Conservation (phyloP, 2,888 invertebrate genomes). For the Athalia rosae region DNA sequence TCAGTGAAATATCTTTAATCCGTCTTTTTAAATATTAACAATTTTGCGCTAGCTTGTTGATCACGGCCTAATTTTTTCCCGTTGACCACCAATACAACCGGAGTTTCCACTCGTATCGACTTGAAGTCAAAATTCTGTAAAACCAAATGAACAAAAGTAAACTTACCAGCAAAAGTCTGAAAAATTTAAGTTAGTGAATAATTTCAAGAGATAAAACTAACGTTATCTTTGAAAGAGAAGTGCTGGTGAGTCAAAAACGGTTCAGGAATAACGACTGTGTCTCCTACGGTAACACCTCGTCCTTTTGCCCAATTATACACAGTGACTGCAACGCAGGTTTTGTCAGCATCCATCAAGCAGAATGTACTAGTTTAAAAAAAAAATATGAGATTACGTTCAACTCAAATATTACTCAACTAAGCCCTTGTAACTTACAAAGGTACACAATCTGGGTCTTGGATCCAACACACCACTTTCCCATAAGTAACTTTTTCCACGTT, state of each 20-base stretch:
- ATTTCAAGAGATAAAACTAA: conserved; percentile 66
- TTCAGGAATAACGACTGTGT: conserved; percentile 88
- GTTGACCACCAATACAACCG: conserved; percentile 84
- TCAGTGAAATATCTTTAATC: conserved; percentile 69
- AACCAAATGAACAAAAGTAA: neutral
- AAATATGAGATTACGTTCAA: conserved; percentile 14
- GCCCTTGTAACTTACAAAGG: conserved; percentile 82
- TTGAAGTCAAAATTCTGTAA: conserved; percentile 83
- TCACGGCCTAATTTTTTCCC: conserved; percentile 82
- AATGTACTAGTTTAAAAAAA: conserved; percentile 79
- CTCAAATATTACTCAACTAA: neutral
- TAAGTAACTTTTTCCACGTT: conserved; percentile 83
- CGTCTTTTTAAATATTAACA: conserved; percentile 80
- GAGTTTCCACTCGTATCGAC: conserved; percentile 87
- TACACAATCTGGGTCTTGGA: conserved; percentile 84
- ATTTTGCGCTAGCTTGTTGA: conserved; percentile 80
- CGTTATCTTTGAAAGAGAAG: conserved; percentile 77
- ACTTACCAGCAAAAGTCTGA: neutral
- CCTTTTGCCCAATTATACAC: conserved; percentile 90
- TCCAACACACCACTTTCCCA: conserved; percentile 88
- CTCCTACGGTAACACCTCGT: conserved; percentile 89
- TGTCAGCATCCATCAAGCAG: conserved; percentile 85
- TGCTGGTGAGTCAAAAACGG: conserved; percentile 80
- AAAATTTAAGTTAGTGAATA: conserved; percentile 22
- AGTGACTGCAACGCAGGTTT: conserved; percentile 83